Percentiles rank a stretch among this genome's conserved stretches.
Evolutionary conservation across 2,113 vertebrate genomes (phyloP).

Genomic region (Porphyrio hochstetteri): DNA sequence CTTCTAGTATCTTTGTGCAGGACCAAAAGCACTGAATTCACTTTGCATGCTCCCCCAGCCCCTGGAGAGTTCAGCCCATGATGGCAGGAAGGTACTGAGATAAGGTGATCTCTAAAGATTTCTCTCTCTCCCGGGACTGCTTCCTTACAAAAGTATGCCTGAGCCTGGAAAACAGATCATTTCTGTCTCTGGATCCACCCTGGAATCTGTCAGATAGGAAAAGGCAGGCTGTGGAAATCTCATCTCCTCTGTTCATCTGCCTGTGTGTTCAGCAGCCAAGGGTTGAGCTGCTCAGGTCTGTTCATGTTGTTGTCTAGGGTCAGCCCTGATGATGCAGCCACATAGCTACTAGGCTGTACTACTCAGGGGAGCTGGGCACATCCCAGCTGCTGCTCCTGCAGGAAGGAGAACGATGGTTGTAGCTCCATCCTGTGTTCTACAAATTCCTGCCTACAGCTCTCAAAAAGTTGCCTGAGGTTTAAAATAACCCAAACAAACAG

Average conservation of each 20-base stretch:
- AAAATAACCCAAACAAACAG: not conserved
- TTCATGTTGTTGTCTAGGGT: not conserved
- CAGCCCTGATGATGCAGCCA: not conserved
- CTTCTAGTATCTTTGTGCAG: conserved; percentile 6
- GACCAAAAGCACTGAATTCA: conserved; percentile 17
- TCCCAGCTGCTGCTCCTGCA: not conserved
- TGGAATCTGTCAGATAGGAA: not conserved
- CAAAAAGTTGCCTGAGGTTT: not conserved
- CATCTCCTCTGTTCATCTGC: not conserved
- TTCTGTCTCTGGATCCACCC: not conserved
- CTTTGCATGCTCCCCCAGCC: not conserved
- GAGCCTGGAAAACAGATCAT: not conserved
- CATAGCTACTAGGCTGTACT: rapidly evolving
- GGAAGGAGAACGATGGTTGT: not conserved
- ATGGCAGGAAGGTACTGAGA: conserved; percentile 13
- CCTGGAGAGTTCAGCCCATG: conserved; percentile 22
- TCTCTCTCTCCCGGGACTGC: not conserved
- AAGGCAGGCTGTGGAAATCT: not conserved
- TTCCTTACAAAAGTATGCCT: not conserved
- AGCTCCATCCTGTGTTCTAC: not conserved
- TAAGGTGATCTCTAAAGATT: conserved; percentile 17
- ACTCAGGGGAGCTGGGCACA: not conserved
- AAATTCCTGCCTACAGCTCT: not conserved
- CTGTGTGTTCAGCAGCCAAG: not conserved
- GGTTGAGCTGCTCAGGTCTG: rapidly evolving